These are phyloP conservation scores for Frankliniella intonsa DNA, from an alignment of 2,888 invertebrate species.

Conservation along the genomic window DNA sequence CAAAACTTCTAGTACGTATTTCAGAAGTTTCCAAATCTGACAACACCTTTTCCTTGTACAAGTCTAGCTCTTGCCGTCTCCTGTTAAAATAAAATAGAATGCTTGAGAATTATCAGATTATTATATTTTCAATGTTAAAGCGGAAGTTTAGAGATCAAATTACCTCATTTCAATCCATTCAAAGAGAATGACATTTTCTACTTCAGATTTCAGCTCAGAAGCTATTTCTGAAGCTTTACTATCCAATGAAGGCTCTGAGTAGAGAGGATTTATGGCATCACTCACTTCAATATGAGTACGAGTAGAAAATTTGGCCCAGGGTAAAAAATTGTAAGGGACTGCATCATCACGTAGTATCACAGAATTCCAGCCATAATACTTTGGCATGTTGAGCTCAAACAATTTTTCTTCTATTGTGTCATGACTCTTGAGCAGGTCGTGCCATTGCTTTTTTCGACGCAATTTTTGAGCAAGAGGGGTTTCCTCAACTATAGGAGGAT, in stretches of 20 bases:
- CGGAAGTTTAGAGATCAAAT: no score
- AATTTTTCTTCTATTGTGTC: slow-evolving; percentile 80
- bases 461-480: slow-evolving; percentile 51
- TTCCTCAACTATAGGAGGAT: slow-evolving; percentile 62
- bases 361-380: slow-evolving; percentile 72
- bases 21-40: slow-evolving; percentile 46
- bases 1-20: slow-evolving; percentile 51
- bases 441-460: slow-evolving; percentile 49
- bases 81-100: slow-evolving; percentile 38
- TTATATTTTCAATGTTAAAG: not conserved
- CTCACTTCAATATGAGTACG: slow-evolving; percentile 63
- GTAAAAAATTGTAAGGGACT: slow-evolving; percentile 63
- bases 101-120: not conserved
- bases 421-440: slow-evolving; percentile 58
- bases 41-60: slow-evolving; percentile 41
- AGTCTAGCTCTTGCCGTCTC: slow-evolving; percentile 41
- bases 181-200: slow-evolving; percentile 62
- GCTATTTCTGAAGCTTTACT: slow-evolving; percentile 42
- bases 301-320: slow-evolving; percentile 69
- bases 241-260: not conserved
- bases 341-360: slow-evolving; percentile 57
- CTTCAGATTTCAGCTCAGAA: slow-evolving; percentile 53
- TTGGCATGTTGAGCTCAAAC: slow-evolving; percentile 74
- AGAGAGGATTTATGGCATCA: slow-evolving; percentile 45
- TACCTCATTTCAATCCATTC: slow-evolving; percentile 47